A percentile compares a stretch with the other conserved stretches of the same genome.
Conservation (phyloP, 2,797 vertebrate genomes). For the Anisognathus igniventris region DNA sequence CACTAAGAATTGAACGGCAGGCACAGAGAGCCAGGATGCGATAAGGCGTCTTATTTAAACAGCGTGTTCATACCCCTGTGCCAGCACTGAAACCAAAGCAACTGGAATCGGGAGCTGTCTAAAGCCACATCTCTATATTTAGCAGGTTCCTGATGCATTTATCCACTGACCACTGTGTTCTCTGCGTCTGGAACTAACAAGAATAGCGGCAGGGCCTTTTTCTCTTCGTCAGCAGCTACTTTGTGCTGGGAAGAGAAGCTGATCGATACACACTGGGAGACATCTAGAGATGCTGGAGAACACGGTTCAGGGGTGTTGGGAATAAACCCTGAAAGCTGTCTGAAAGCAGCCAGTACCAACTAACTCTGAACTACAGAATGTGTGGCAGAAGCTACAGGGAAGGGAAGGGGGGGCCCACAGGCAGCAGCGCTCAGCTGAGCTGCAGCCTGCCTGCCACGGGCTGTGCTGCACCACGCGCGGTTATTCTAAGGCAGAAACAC, state of each 20-base stretch:
- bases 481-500: background rate
- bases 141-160: conserved; percentile 13
- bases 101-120: conserved; percentile 18
- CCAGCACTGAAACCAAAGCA: conserved; percentile 52
- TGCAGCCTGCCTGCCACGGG: background rate
- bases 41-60: conserved; percentile 32
- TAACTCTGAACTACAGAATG: background rate
- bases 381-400: background rate
- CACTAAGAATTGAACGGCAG: background rate
- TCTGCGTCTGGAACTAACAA: background rate
- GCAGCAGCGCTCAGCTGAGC: background rate
- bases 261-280: background rate
- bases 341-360: background rate
- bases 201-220: background rate
- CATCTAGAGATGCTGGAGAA: background rate
- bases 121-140: conserved; percentile 32
- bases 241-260: conserved; percentile 8
- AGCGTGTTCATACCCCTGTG: background rate
- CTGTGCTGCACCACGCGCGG: background rate
- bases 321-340: background rate
- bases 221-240: conserved; percentile 16
- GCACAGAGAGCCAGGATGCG: background rate
- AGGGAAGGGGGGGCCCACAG: fast-evolving
- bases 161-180: background rate
- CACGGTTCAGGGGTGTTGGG: fast-evolving